Base-by-base conservation (phyloP, 2,888 invertebrate genomes). In the Caenorhabditis sinica region DNA sequence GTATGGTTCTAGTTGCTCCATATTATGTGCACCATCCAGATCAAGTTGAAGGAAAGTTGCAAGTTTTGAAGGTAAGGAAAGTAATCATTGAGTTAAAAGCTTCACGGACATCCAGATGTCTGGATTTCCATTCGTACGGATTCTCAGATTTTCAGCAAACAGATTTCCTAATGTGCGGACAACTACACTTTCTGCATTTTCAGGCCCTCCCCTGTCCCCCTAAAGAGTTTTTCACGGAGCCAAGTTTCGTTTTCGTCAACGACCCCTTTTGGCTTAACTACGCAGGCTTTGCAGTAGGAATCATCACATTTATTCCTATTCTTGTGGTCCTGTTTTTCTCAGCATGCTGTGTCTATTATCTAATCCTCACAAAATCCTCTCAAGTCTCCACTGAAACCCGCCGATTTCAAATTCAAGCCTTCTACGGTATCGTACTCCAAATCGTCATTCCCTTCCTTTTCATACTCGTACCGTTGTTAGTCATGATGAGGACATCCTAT, bases 371-470 rank as follows among this genome's bases (percentile, higher is more conserved):
- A 3, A 60, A 33, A 36, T 28, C 13, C 6, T 60, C 60, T 15
- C 61, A 61, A 20, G 58, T 61, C 13, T 61, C 61, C 2, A 1
- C 36, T 11, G 33, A 61, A 61, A 61, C 61, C 5, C 40, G 61
- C 13, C 61, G 61, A 1, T 23, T 61, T 6, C 61, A 40, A 23
- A 23, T 61, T n/a, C 40, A 23, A 20, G 4, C 40, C 5, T 61
- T 61, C 23, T 40, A 11, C 23, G 61, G 61, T 20, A 40, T 40
- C n/a, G 23, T 61, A 11, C 17, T 36, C 36, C 40, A 61, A 23
- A 61, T 13, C 8, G 9, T 23, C 3, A 40, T 61, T 23, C 61
- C 61, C 0, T 1, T 61, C 23, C 2, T 40, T 3, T 40, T 36
- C 0, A 2, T 56, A 13, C 15, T 56, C 28, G 25, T 56, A 8